Evolutionary conservation across 2,888 invertebrate genomes (phyloP), one percentile per base, ranked within the genome.

Genomic region (Caenorhabditis auriculariae): DNA sequence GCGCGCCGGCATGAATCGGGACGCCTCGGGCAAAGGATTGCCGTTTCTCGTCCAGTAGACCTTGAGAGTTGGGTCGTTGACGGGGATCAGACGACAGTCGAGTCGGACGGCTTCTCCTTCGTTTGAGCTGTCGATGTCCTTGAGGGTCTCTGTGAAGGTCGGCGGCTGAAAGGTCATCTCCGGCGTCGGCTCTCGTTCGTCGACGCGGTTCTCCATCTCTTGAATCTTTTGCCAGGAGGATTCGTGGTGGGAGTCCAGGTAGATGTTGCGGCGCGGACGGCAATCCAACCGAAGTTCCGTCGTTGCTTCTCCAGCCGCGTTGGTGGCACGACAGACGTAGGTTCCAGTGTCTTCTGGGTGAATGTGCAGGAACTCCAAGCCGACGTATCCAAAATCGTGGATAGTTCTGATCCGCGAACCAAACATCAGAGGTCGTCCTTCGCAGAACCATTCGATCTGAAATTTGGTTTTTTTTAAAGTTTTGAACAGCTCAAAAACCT

Each of bases 331-430:
- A 69, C 84, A 84, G 28, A 81, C 82, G 74, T 81, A 81, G 2
- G 80, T 81, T 48, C 85, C 85, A 52, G 82, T 82, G 72, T 85
- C 85, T 37, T 75, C 75, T n/a, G 77, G 74, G 42, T 74, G 72
- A 12, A 77, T 56, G 57, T 79, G 76, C 44, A 73, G 58, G 66
- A 79, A 75, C 57, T 94, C 85, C 54, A 85, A 77, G 21, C 93
- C 93, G 26, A 95, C 95, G 82, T 93, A 95, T 46, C 96, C 96
- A 82, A 96, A 95, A 83, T 98, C 96, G 82, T 95, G 92, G 89
- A 93, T 91, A 9, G 93, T 93, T 41, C 92, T 93, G 82, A 91
- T 91, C 82, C 96, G 88, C 72, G 94, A 93, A 86, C 94, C 95
- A 51, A 74, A 74, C 57, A 70, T 69, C 37, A 85, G 81, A 1